These are phyloP conservation scores for Goniozus legneri DNA, from an alignment of 1,140 invertebrate genomes.

Conservation along the genomic window DNA sequence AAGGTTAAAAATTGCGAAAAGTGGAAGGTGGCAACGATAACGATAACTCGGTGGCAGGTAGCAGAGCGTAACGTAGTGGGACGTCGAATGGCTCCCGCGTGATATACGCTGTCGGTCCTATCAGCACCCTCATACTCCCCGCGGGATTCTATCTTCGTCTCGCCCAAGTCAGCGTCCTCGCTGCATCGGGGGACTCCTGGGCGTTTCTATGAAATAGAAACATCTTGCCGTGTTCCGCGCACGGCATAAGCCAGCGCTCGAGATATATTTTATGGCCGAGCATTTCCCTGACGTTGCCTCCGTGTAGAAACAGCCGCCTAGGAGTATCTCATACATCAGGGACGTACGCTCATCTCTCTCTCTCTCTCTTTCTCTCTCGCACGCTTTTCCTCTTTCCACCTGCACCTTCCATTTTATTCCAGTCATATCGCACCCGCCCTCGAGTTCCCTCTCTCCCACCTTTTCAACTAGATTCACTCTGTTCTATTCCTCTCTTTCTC, in stretches of 20 bases:
- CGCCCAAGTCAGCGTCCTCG: neutral
- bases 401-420: too few relatives aligned
- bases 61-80: constrained; percentile 12
- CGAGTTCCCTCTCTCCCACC: constrained; percentile 23
- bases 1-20: too few relatives aligned
- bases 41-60: constrained; percentile 17
- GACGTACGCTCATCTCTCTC: constrained; percentile 17
- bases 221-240: constrained; percentile 35
- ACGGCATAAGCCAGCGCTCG: constrained; percentile 35
- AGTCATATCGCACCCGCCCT: too few relatives aligned
- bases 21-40: constrained; percentile 28
- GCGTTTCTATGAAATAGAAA: constrained; percentile 44
- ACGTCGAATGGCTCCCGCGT: constrained; percentile 25
- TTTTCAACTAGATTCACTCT: constrained; percentile 6
- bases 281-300: constrained; percentile 41
- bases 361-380: constrained; percentile 11
- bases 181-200: too few relatives aligned
- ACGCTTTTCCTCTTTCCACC: too few relatives aligned
- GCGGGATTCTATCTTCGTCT: constrained; percentile 10
- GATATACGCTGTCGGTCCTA: constrained; percentile 38
- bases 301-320: constrained; percentile 30
- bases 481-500: neutral
- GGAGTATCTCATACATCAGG: constrained; percentile 36
- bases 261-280: constrained; percentile 50
- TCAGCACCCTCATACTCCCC: constrained; percentile 32